A percentile compares a stretch with the other conserved stretches of the same genome.
Evolutionary conservation across 1,140 invertebrate species (phyloP).

Genomic region (Oppia nitens): DNA sequence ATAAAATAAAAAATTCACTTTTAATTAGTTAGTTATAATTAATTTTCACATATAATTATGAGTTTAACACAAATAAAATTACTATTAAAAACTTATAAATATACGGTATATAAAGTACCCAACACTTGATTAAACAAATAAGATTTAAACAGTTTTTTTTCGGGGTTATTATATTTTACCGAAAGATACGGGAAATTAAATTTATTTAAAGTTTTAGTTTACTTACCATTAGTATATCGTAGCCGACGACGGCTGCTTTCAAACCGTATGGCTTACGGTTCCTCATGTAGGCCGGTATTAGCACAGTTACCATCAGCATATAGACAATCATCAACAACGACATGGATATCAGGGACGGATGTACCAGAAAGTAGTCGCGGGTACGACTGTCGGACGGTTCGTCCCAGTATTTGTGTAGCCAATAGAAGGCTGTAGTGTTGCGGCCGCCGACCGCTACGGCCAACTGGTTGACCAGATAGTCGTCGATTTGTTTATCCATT

Average conservation of each 20-base stretch:
- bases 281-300: conserved; percentile 67
- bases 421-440: conserved; percentile 29
- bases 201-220: background rate
- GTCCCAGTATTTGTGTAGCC: conserved; percentile 11
- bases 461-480: background rate
- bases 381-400: conserved; percentile 52
- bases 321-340: conserved; percentile 28
- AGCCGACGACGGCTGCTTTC: conserved; percentile 32
- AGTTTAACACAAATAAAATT: too few species aligned
- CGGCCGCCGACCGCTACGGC: background rate
- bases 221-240: conserved; percentile 31
- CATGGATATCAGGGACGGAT: conserved; percentile 39
- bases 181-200: background rate
- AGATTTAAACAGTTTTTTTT: too few species aligned
- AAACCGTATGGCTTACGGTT: conserved; percentile 64
- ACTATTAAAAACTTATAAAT: background rate
- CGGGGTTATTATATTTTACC: background rate
- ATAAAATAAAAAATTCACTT: too few species aligned
- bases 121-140: too few species aligned
- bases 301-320: conserved; percentile 40
- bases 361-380: conserved; percentile 69
- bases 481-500: background rate
- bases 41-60: too few species aligned
- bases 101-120: background rate
- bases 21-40: too few species aligned